Evolutionary conservation across 2,113 vertebrate species (phyloP), one percentile per base, ranked within the genome.

Genomic region (Peromyscus maniculatus): DNA sequence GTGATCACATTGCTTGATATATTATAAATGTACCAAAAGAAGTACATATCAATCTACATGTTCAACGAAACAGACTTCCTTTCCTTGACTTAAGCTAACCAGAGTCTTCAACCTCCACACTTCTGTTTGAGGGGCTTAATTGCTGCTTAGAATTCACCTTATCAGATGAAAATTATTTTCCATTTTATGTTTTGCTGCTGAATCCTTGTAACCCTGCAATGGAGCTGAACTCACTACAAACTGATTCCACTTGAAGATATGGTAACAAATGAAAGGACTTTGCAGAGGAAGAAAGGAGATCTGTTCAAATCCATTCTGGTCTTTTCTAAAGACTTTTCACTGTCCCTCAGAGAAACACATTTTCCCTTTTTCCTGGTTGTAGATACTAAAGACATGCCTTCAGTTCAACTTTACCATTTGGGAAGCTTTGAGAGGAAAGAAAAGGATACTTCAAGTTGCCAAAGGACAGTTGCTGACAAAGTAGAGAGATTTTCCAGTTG

Each of bases 321-420:
- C 78, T 78, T 94, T 94, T 93, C 95, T 96, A 96, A 91, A 97
- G 89, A 95, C 91, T 91, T 96, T 94, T 80, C 55, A 90, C 77
- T 77, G 8, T 39, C 43, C 62, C 89, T 93, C 62, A 11, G 43
- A 93, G 62, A 72, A 96, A 92, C 28, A 97, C 39, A 74, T 84
- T 84, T 84, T 64, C 3, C 5, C 21, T 83, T 91, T 75, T 57
- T 79, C 36, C 89, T 91, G n/a, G 22, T 72, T 96, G 57, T 87
- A 96, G 69, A 79, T 52, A 78, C 87, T 89, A 91, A 93, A 89
- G 87, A n/a, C 59, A 97, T 83, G 46, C 43, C 97, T 91, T 93
- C 77, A 96, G 72, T 72, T 91, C 89, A 94, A 52, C 59, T 92
- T 93, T 89, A 74, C 74, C 87, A 89, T 84, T 93, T 96, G 26